Base-by-base conservation (phyloP, 2,113 vertebrate genomes). In the Cavia aperea region DNA sequence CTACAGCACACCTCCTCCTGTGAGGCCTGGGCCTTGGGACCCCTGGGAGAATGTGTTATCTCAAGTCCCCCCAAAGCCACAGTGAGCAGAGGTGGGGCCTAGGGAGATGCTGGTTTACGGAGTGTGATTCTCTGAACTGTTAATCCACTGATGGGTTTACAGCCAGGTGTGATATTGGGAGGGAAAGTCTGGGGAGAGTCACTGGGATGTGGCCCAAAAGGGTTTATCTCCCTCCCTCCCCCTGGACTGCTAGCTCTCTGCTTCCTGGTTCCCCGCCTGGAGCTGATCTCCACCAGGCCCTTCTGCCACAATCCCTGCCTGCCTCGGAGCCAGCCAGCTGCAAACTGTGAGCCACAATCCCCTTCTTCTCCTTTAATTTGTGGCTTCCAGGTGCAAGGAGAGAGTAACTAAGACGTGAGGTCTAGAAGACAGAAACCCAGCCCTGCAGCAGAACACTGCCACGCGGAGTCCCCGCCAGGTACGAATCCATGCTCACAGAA, bases 401-500 rank as follows among this genome's bases (percentile, higher is more conserved):
- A 31, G 31, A 29, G 43, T 15, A 5, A 15, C 13, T 51, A 7
- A 77, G 46, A 51, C 46, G 16, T 4, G 13, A 4, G 14, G 14
- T 77, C 43, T 77, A 31, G 15, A 49, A 31, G 39, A 39, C 12
- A 16, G 21, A 36, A 4, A 3, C 51, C 0, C 15, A 33, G 21
- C 1, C 18, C 60, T 3, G 62, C 73, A 1, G 49, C 23, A 1
- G 7, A 36, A 14, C 5, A 15, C 7, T 70, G n/a, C 65, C 33
- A 4, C 26, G 2, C 24, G 16, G 16, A 31, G 24, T 1, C 11
- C 7, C 5, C 36, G 16, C 4, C 31, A 2, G 72, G 63, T 4
- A 31, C 62, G 43, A 29, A n/a, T 10, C 68, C 24, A 0, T 2
- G 29, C 51, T 33, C 56, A 5, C 18, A 2, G 39, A 46, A 54